Conservation (phyloP, 2,113 vertebrate genomes). For the Sinocyclocheilus anophthalmus region DNA sequence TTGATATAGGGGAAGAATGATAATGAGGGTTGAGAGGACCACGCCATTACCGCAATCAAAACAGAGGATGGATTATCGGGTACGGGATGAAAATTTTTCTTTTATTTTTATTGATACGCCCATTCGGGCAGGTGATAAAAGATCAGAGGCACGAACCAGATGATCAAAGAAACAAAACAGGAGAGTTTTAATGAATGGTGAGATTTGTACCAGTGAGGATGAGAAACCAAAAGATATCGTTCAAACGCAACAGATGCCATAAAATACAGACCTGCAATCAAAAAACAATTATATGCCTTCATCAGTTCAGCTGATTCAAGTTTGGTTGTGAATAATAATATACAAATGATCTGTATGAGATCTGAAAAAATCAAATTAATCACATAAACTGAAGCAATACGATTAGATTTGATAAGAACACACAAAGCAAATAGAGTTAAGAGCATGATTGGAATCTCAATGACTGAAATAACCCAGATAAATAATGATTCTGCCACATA, state of each 20-base stretch:
- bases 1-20: background rate
- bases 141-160: background rate
- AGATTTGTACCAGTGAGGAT: background rate
- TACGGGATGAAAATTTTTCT: background rate
- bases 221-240: background rate
- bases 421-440: constrained; percentile 17
- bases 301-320: background rate
- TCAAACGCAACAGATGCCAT: background rate
- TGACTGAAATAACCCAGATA: background rate
- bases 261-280: background rate
- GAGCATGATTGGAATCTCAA: constrained; percentile 7
- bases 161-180: background rate
- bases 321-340: background rate
- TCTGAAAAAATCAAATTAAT: constrained; percentile 12
- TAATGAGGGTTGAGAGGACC: background rate
- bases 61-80: background rate
- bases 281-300: background rate
- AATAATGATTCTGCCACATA: background rate
- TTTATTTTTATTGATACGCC: too few species aligned
- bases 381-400: background rate
- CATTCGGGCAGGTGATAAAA: background rate
- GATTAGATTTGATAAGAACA: background rate
- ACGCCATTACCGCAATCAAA: background rate
- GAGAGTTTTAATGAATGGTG: background rate
- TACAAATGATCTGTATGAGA: background rate